Conservation (phyloP, 1,140 invertebrate genomes). For the Meloidogyne exigua region DNA sequence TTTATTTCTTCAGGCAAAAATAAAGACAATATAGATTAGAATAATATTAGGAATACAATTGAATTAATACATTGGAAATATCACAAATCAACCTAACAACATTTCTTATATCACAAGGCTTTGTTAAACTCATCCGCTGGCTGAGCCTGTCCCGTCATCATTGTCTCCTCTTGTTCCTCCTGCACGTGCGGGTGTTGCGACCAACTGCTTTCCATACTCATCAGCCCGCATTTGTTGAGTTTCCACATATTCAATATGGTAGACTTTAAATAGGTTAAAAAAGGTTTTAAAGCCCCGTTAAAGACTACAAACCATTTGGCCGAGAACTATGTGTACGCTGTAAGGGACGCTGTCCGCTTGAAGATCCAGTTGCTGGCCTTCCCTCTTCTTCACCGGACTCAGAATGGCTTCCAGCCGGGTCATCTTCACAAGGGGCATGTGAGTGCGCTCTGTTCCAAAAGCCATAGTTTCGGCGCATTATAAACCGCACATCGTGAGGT, state of each 20-base stretch:
- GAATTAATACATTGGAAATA: too few species aligned
- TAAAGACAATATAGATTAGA: too few species aligned
- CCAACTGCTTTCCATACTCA: neutral
- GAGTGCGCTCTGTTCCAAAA: neutral
- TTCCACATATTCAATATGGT: neutral
- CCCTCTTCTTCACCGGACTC: neutral
- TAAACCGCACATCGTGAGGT: neutral
- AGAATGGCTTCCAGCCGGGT: too few species aligned
- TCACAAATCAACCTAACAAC: too few species aligned
- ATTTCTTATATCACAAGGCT: too few species aligned
- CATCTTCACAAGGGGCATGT: neutral
- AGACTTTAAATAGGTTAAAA: neutral
- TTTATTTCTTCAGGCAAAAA: too few species aligned
- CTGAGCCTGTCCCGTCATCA: neutral
- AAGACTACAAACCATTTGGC: neutral
- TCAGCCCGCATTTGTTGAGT: neutral
- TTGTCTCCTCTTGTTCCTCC: neutral
- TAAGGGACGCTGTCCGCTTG: neutral
- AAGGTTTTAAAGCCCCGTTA: neutral
- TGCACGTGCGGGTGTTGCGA: neutral
- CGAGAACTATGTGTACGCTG: neutral
- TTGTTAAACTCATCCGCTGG: neutral
- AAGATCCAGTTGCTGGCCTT: neutral
- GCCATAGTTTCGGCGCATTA: neutral
- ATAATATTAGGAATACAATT: too few species aligned